Percentiles rank a stretch among this genome's conserved stretches.
These are phyloP conservation scores for Paracyclopina nana DNA, from an alignment of 1,140 invertebrate genomes.

Conservation along the genomic window DNA sequence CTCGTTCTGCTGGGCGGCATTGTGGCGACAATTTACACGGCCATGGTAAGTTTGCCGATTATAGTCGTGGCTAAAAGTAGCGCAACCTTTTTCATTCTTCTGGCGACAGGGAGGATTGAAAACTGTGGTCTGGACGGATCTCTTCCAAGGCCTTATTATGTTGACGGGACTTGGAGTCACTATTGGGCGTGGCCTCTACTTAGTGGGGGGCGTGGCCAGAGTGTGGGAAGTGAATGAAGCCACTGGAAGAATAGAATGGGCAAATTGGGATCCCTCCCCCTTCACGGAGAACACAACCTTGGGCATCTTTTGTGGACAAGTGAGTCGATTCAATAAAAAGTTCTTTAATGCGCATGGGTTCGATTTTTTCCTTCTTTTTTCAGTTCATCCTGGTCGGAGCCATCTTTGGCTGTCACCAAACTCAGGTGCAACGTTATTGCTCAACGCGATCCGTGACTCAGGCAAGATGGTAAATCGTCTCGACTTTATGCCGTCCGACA, in stretches of 20 bases:
- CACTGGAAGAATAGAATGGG: background rate
- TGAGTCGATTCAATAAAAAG: no score
- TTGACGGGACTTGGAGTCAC: no score
- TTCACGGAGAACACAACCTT: background rate
- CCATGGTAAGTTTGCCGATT: background rate
- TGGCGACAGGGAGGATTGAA: background rate
- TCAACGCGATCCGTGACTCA: background rate
- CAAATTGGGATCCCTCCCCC: background rate
- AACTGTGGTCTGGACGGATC: background rate
- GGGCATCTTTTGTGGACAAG: background rate
- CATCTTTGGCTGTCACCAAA: background rate
- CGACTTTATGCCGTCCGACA: background rate
- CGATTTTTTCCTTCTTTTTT: no score
- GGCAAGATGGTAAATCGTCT: background rate
- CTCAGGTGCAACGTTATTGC: background rate
- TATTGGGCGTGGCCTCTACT: no score
- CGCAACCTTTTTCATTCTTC: background rate
- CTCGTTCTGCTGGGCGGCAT: background rate
- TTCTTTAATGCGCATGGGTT: no score
- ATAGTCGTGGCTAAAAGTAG: background rate
- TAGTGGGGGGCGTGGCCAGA: background rate
- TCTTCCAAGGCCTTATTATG: background rate
- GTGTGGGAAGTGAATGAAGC: background rate
- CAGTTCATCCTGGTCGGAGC: no score
- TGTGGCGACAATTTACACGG: conserved; percentile 1